Base-by-base conservation (phyloP, 2,113 vertebrate genomes). In the Aptenodytes forsteri region DNA sequence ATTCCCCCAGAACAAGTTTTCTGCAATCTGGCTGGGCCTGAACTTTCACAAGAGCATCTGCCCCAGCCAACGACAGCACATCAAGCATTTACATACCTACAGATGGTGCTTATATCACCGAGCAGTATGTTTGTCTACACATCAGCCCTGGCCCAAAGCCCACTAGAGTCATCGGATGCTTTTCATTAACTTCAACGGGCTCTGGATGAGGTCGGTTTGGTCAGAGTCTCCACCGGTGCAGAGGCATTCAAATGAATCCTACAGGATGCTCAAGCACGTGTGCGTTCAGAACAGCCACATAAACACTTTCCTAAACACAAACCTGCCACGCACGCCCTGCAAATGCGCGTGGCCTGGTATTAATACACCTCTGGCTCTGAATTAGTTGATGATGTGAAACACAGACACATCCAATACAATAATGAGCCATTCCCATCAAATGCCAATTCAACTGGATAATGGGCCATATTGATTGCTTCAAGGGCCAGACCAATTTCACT, bases 371-470 rank as follows among this genome's bases (percentile, higher is more conserved):
- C 66, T 32, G 36, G n/a, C 70, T 76, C 77, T 18, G 65, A 38
- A 10, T 9, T 13, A 47, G 56, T 6, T 20, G 75, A 9, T 34
- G 42, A 44, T 88, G 65, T 65, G 88, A 62, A 70, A 46, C 88
- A 64, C 86, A 50, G 70, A 67, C 21, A 29, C n/a, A 66, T 59
- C 75, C 75, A 56, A 5, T 25, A 19, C 78, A 56, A 61, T 73
- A 78, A 87, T 3, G 30, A 95, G 79, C 88, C 71, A 2, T 69
- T 87, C 69, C 94, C 78, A 93, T 91, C 52, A 19, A 90, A 89
- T 23, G 66, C 83, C 97, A 94, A 44, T 89, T 96, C 93, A 94
- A 11, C 83, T 83, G 93, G 80, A 82, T 91, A 97, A 97, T 88
- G 73, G 77, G 75, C 77, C 79, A 40, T 81, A 92, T 95, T 83